Conservation (phyloP, 2,888 invertebrate genomes). For the Lamellibrachia columna region DNA sequence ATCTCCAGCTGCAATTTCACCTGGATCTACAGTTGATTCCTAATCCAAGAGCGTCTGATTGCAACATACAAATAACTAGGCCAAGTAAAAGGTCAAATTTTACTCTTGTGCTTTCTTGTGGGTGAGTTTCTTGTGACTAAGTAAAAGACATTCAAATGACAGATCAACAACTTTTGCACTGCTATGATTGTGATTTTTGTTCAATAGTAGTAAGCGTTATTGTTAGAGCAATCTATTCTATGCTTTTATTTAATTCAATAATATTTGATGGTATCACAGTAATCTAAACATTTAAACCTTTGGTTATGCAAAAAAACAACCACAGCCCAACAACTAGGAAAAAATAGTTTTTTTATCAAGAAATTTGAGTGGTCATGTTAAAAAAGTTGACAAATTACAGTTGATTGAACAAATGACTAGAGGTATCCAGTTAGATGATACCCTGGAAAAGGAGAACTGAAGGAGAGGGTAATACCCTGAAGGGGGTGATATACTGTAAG, state of each 20-base stretch:
- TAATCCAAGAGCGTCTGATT: neutral
- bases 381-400: neutral
- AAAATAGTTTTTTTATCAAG: neutral
- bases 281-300: neutral
- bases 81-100: too few relatives aligned
- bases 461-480: neutral
- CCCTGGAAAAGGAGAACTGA: neutral
- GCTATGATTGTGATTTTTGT: too few relatives aligned
- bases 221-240: too few relatives aligned
- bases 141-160: too few relatives aligned
- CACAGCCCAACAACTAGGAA: neutral
- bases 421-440: neutral
- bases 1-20: conserved; percentile 16
- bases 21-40: neutral
- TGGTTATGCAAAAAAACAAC: neutral
- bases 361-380: neutral
- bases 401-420: neutral
- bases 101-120: too few relatives aligned
- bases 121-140: too few relatives aligned
- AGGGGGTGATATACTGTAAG: neutral
- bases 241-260: too few relatives aligned
- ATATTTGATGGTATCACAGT: too few relatives aligned
- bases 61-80: too few relatives aligned
- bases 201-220: too few relatives aligned
- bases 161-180: too few relatives aligned